Base-by-base conservation (phyloP, 2,888 invertebrate genomes). In the Lottia gigantea region DNA sequence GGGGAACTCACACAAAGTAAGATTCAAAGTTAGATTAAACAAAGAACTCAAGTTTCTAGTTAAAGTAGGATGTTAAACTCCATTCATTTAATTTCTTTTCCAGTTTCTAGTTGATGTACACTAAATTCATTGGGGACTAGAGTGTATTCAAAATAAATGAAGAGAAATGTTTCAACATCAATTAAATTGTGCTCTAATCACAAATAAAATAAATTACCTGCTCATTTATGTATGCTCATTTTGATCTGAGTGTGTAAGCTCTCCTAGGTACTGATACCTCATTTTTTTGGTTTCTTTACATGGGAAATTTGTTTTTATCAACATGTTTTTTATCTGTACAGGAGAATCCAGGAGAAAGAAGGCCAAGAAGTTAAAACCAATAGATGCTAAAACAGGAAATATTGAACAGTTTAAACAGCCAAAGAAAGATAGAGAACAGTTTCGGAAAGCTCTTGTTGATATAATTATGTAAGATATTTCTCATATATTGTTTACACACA, bases 391-490 rank as follows among this genome's bases (percentile, higher is more conserved):
- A 23, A 71, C 46, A 14, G 77, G 77, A 68, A 80, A 80, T 67
- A 70, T 81, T 6, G 74, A 81, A 19, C 76, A 80, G 68, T 83
- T 84, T 63, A 82, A 82, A 71, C 84, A 85, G 65, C 84, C 85
- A 16, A 86, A 85, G 78, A 89, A 86, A 86, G 93, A 95, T 76
- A 91, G 95, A 26, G 95, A 95, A 87, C 92, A 93, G 80, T 96
- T 96, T 89, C 91, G 96, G 45, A 91, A 92, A 78, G 93, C 93
- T 82, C 89, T 96, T 71, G 93, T 95, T 68, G 92, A 92, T 78
- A 90, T 95, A 74, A 94, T 96, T 77, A 91, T 93, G 83, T 88
- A 83, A 81, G 87, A 79, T 62, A 55, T 14, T 16, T 47, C 31
- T 40, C 3, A n/a, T n/a, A n/a, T n/a, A n/a, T 66, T 14, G 65